phyloP scores from a whole-genome alignment of 1,140 invertebrate species.

The Drosophila tani region DNA sequence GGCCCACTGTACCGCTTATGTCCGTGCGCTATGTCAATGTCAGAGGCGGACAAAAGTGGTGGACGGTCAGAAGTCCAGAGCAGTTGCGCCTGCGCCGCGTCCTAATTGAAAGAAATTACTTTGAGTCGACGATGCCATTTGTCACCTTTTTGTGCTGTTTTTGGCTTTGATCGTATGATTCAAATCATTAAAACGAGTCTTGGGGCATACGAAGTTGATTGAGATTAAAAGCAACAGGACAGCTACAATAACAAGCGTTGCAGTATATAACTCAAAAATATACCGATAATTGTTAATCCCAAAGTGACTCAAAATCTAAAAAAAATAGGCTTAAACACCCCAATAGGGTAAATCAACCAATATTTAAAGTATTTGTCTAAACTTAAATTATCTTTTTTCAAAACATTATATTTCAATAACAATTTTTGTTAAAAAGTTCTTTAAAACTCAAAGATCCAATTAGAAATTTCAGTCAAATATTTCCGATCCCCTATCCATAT shows the following conservation, averaged over 20 bases:
- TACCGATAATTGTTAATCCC: too few species aligned
- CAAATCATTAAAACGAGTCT: constrained; percentile 39
- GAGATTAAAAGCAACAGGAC: not conserved
- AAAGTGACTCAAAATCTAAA: too few species aligned
- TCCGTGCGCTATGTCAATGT: constrained; percentile 83
- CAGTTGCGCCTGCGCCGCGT: constrained; percentile 59
- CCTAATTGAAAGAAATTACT: constrained; percentile 85
- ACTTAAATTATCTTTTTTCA: too few species aligned
- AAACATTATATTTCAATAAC: too few species aligned
- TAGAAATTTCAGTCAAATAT: too few species aligned
- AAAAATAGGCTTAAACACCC: too few species aligned
- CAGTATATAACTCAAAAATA: too few species aligned
- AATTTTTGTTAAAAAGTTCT: too few species aligned
- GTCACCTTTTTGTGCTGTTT: constrained; percentile 74
- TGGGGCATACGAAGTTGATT: not conserved
- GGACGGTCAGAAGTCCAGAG: constrained; percentile 37
- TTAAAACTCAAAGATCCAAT: too few species aligned
- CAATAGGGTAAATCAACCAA: too few species aligned
- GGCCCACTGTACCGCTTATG: constrained; percentile 50
- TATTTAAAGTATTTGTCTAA: too few species aligned
- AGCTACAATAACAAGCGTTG: not conserved
- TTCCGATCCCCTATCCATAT: too few species aligned
- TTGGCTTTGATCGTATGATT: constrained; percentile 35
- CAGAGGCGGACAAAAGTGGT: constrained; percentile 77
- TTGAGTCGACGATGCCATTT: constrained; percentile 79